A percentile compares a stretch with the other conserved stretches of the same genome.
These are phyloP conservation scores for Delichon dasypus DNA, from an alignment of 2,797 vertebrate species.

Conservation along the genomic window DNA sequence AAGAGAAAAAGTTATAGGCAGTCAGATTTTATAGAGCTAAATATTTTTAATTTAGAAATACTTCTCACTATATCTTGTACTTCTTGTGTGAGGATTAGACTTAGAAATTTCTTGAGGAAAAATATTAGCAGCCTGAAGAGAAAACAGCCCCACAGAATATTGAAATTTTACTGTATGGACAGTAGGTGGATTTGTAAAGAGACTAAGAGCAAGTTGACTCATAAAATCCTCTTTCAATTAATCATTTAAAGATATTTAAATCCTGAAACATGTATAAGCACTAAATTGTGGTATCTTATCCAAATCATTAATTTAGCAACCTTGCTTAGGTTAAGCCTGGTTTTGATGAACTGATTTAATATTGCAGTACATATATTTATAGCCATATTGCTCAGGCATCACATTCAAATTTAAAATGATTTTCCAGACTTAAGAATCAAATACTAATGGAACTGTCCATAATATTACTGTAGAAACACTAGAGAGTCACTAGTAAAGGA, in stretches of 20 bases:
- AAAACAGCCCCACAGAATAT: conserved; percentile 25
- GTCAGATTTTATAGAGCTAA: not conserved
- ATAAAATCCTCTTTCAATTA: conserved; percentile 48
- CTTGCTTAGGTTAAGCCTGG: not conserved
- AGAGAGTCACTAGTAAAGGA: not conserved
- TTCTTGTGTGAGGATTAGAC: not conserved
- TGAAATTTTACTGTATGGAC: conserved; percentile 10
- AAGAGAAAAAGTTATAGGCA: not conserved
- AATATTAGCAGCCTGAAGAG: not conserved
- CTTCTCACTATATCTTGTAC: not conserved
- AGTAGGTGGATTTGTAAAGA: conserved; percentile 69
- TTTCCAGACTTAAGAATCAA: not conserved
- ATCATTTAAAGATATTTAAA: conserved; percentile 42
- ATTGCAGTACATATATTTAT: not conserved
- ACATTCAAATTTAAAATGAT: not conserved
- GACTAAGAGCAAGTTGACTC: conserved; percentile 52
- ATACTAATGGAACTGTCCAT: not conserved
- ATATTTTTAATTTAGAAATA: not conserved
- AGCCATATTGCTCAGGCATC: not conserved
- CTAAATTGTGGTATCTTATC: conserved; percentile 5
- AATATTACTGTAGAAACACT: not conserved
- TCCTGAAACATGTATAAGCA: conserved; percentile 14
- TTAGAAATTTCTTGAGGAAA: not conserved
- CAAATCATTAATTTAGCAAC: conserved; percentile 21
- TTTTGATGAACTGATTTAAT: conserved; percentile 6